Evolutionary conservation across 2,888 invertebrate species (phyloP), one percentile per base, ranked within the genome.

Genomic region (Tuta absoluta): DNA sequence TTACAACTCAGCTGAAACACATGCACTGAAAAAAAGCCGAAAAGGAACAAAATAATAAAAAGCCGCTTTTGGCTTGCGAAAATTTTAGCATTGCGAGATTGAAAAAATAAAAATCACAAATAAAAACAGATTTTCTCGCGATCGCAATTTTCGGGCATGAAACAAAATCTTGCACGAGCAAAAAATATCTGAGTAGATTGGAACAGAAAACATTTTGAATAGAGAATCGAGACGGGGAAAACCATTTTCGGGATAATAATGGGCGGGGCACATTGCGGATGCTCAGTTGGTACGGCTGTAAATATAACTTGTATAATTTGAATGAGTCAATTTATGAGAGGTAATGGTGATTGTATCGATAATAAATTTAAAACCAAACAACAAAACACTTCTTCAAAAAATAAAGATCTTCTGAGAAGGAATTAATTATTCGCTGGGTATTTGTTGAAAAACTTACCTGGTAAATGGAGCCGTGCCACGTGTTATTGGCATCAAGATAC

Each of bases 171-270:
- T 41, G 41, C 41, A 23, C 21, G 5, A 53, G 23, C 51, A 53
- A 23, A 53, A 53, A 53, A 24, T n/a, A n/a, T 45, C 45, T 45
- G 45, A 53, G 51, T 23, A 53, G 23, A 24, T 53, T 23, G 12
- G 51, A 53, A 53, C 12, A 24, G 51, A 53, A 53, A 53, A 53
- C 51, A 53, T 53, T 41, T 53, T 53, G 51, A 53, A 53, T 53
- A 53, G 51, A 24, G 51, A 53, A 53, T 23, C 51, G 23, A 53
- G 51, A 51, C 21, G 23, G 23, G 14, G 51, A 8, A 53, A 53
- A 53, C 51, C 23, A 23, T 24, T 53, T 23, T 14, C 51, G 51
- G 51, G 24, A 53, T 53, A 53, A 23, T 53, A 53, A 53, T 23
- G 51, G 23, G 5, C n/a, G 17, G 1, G 4, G n/a, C 14, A 53